Evolutionary conservation across 2,797 vertebrate species (phyloP).

Genomic region (Micrastur ruficollis): DNA sequence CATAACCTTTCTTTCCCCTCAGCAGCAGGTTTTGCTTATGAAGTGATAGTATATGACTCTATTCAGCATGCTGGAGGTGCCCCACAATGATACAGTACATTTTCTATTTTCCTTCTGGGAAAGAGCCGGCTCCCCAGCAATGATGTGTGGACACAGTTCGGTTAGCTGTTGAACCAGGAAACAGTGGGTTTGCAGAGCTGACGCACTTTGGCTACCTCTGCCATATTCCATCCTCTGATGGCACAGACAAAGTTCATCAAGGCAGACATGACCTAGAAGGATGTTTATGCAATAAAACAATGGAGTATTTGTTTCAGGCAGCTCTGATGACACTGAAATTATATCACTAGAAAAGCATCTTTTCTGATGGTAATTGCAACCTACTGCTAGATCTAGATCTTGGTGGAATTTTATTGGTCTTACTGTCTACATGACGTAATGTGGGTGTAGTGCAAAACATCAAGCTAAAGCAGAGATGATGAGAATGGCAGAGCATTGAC

Average conservation of each 20-base stretch:
- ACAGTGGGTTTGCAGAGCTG: conserved; percentile 38
- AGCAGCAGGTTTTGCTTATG: conserved; percentile 59
- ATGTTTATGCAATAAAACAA: conserved; percentile 17
- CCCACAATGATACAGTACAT: conserved; percentile 10
- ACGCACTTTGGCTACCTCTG: conserved; percentile 2
- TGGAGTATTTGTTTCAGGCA: conserved; percentile 12
- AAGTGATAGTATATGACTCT: conserved; percentile 21
- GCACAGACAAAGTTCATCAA: background rate
- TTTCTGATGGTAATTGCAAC: background rate
- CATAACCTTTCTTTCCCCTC: conserved; percentile 53
- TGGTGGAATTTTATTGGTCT: background rate
- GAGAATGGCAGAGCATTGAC: background rate
- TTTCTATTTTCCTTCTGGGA: conserved; percentile 60
- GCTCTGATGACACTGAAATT: background rate
- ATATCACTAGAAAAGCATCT: background rate
- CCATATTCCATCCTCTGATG: background rate
- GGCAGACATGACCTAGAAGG: background rate
- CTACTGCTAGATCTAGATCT: background rate
- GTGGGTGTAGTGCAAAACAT: background rate
- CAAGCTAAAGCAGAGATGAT: background rate
- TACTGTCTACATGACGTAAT: background rate
- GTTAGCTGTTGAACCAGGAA: conserved; percentile 44
- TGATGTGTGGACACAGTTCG: background rate
- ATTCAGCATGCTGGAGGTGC: conserved; percentile 35
- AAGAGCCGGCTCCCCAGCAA: background rate